Evolutionary conservation across 2,113 vertebrate genomes (phyloP).

Genomic region (Cricetomys ansorgei): DNA sequence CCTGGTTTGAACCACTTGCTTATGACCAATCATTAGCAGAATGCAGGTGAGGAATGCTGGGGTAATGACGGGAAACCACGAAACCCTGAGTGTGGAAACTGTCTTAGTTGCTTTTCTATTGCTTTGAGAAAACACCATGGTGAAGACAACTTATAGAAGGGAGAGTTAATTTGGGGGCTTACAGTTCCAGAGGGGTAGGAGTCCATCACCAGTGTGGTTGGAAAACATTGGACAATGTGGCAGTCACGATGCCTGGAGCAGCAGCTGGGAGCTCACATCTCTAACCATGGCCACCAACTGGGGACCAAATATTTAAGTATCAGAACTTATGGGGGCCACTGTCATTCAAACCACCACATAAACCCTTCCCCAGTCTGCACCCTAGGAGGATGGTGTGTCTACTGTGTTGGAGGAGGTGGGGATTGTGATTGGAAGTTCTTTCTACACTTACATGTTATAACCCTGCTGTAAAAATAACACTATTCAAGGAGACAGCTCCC

Average conservation of each 20-base stretch:
- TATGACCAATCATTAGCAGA: conserved; percentile 4
- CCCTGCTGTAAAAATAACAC: neutral
- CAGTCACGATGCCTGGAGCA: neutral
- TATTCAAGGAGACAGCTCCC: neutral
- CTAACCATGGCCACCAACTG: neutral
- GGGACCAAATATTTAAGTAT: neutral
- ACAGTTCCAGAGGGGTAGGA: neutral
- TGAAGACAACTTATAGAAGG: neutral
- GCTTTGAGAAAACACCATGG: neutral
- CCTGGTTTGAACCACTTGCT: neutral
- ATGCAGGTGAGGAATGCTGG: neutral
- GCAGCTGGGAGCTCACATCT: neutral
- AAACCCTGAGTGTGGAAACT: neutral
- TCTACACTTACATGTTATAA: neutral
- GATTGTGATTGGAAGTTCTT: neutral
- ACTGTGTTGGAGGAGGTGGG: neutral
- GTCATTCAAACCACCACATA: neutral
- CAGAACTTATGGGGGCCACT: neutral
- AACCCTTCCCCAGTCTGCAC: neutral
- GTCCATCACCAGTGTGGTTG: no score
- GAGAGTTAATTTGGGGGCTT: neutral
- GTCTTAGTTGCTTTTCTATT: neutral
- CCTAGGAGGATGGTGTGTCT: neutral
- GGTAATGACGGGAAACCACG: neutral
- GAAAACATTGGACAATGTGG: neutral